Percentiles rank a stretch among this genome's conserved stretches.
Evolutionary conservation across 2,797 vertebrate genomes (phyloP).

Genomic region (Nasua narica): DNA sequence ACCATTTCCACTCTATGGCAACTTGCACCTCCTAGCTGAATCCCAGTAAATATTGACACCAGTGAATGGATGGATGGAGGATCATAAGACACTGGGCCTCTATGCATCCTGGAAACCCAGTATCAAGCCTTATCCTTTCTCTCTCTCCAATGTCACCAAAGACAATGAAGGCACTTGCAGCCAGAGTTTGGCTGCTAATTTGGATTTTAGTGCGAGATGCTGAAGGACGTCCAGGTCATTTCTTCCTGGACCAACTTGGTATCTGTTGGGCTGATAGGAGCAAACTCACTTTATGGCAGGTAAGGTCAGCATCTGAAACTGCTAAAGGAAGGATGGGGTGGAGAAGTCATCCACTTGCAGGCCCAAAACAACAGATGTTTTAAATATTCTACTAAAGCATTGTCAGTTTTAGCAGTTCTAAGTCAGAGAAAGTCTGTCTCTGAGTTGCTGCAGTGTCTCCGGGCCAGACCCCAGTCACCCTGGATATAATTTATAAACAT

Average conservation of each 20-base stretch:
- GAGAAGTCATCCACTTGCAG: background rate
- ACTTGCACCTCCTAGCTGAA: background rate
- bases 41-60: background rate
- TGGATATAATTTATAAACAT: constrained; percentile 63
- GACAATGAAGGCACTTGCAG: background rate
- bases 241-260: background rate
- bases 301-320: background rate
- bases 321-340: background rate
- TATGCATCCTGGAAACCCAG: background rate
- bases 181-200: background rate
- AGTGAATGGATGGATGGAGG: background rate
- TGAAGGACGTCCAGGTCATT: background rate
- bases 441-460: background rate
- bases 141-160: background rate
- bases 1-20: background rate
- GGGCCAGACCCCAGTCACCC: background rate
- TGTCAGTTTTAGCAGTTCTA: background rate
- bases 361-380: background rate
- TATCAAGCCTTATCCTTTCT: background rate
- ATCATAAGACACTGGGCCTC: background rate
- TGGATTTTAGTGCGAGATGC: background rate
- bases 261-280: background rate
- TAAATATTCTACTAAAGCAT: background rate
- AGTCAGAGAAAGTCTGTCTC: constrained; percentile 15
- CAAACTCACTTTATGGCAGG: background rate